Base-by-base conservation (phyloP, 2,113 vertebrate species). In the Chaetops frenatus region DNA sequence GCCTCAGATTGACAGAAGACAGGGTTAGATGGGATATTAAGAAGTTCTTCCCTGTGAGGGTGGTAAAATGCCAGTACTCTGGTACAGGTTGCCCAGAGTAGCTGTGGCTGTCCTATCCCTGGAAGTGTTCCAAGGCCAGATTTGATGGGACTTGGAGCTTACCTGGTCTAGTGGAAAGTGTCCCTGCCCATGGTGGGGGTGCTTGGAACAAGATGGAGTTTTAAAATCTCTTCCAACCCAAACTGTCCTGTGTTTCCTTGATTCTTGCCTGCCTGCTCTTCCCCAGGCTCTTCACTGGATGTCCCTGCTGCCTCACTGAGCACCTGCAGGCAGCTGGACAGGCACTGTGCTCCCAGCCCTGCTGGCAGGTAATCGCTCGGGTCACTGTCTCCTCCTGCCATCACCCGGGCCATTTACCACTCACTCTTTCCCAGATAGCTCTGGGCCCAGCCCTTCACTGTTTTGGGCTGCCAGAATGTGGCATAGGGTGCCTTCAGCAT, bases 281-380 rank as follows among this genome's bases (percentile, higher is more conserved):
- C 11, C 38, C 18, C 65, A 96, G 94, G 57, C 6, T 40, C 72
- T 3, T 4, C 24, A 2, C 38, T 31, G 58, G 72, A 74, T 2
- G 27, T 21, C 5, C 12, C 72, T 3, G 2, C 50, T 35, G 45
- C 35, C 18, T 8, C n/a, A 4, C 1, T 0, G 0, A 62, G 57
- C 11, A 65, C 42, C n/a, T 17, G 10, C 12, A 42, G 28, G 48
- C 91, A 29, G 36, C 35, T 6, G 12, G 53, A 45, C 24, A 60
- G 38, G 45, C 76, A 33, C 35, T 17, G 31, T 56, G 61, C 35
- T 24, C 48, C 10, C 35, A 56, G 56, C 21, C 3, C 65, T 15
- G 13, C 1, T 7, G 19, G 38, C 61, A 95, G 91, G 92, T 94
- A 82, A 74, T 7, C 2, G 47, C 23, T 12, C 2, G 0, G 2